Evolutionary conservation across 2,113 vertebrate species (phyloP), one percentile per base, ranked within the genome.

Genomic region (Lasiurus cinereus): DNA sequence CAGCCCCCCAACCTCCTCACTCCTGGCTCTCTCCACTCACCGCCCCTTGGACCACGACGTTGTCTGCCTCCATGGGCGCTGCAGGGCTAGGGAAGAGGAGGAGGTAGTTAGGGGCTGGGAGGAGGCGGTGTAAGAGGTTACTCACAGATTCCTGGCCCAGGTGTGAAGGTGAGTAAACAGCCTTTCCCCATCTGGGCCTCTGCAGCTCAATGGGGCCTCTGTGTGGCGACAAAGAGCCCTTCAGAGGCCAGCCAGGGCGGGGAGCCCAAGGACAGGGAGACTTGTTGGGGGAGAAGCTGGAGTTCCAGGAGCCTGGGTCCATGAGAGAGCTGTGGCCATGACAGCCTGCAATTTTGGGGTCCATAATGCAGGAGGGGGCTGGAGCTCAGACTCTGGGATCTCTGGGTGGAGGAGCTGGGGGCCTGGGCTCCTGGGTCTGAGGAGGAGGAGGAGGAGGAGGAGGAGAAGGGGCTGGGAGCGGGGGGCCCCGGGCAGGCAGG

Each of bases 131-230:
- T 54, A 14, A 59, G 85, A 84, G 8, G 93, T 94, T 96, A 97
- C 97, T 97, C 97, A 97, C 73, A 97, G 97, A 97, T 97, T 97
- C 97, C 96, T 95, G 95, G 95, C 88, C 91, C 90, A 97, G 98
- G 97, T 98, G 97, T 88, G 78, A 97, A 97, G 97, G 97, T 97
- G 97, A 96, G 94, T 97, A 97, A 97, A 97, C 97, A 97, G 90
- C 90, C 56, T 76, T 94, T 92, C 83, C 83, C 70, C 8, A 43
- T 24, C 67, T 22, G 0, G 1, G 95, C 76, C 50, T 90, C 88
- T 1, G 4, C 80, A 78, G 73, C 76, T 98, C 96, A 98, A 98
- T 97, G 69, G 90, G 24, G 95, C 94, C 89, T 97, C 96, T 97
- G 97, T 97, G 88, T 67, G 86, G 85, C 94, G 19, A 98, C 97